These are phyloP conservation scores for Macrosiphum euphorbiae DNA, from an alignment of 2,888 invertebrate genomes.

Conservation along the genomic window DNA sequence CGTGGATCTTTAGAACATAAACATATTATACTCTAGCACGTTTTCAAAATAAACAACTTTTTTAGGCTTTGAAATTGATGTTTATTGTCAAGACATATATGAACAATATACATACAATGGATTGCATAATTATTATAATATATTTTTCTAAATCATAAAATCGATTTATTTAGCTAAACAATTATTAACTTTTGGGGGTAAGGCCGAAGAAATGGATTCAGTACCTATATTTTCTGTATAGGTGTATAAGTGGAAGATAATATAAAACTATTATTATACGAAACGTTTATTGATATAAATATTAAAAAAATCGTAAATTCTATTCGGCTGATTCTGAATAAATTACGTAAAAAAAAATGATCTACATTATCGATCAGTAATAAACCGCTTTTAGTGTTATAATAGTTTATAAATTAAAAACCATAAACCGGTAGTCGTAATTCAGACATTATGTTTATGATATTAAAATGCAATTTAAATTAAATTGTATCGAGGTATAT, in stretches of 20 bases:
- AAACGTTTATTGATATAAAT: not conserved
- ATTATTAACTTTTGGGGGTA: not conserved
- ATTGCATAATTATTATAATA: not conserved
- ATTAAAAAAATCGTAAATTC: not conserved
- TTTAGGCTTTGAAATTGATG: not conserved
- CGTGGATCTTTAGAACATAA: not conserved
- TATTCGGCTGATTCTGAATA: not conserved
- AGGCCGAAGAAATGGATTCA: not conserved
- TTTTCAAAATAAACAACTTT: not conserved
- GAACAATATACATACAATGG: not conserved
- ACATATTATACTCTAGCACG: not conserved
- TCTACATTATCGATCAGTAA: not conserved
- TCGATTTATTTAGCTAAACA: not conserved
- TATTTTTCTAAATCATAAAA: not conserved
- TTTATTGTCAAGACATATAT: not conserved
- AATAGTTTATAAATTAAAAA: not conserved
- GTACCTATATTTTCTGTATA: not conserved
- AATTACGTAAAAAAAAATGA: not conserved
- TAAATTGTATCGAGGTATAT: not conserved
- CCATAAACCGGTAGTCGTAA: not conserved
- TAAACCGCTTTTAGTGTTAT: not conserved
- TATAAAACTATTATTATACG: not conserved
- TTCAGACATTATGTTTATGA: not conserved
- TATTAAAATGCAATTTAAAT: conserved; percentile 11
- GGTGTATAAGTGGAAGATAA: not conserved